Evolutionary conservation across 2,797 vertebrate species (phyloP).

Genomic region (Borostomias antarcticus): DNA sequence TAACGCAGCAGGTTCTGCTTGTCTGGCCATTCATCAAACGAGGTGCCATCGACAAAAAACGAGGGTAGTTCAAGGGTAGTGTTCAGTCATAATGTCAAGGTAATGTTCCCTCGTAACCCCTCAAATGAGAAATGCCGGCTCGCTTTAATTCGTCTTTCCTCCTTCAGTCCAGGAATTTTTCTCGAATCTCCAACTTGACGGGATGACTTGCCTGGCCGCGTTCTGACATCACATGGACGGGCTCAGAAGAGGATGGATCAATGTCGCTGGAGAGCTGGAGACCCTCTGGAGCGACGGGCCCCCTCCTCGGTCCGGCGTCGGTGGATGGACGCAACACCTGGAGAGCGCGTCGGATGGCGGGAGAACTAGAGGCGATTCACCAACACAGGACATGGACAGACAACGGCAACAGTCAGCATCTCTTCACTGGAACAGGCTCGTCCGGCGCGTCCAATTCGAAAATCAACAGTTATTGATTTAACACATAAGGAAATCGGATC

Average conservation of each 20-base stretch:
- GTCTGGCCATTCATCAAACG: slow-evolving; percentile 15
- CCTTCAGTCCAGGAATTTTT: slow-evolving; percentile 8
- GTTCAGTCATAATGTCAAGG: neutral
- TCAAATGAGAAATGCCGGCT: neutral
- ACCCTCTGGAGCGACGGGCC: slow-evolving; percentile 24
- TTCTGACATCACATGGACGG: slow-evolving; percentile 19
- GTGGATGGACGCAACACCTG: slow-evolving; percentile 55
- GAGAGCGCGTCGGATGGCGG: slow-evolving; percentile 17
- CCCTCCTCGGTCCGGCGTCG: slow-evolving; percentile 35
- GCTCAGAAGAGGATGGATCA: slow-evolving; percentile 20
- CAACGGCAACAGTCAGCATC: slow-evolving; percentile 4
- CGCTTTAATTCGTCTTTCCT: neutral
- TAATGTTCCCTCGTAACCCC: neutral
- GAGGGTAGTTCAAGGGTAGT: slow-evolving; percentile 2
- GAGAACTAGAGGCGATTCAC: slow-evolving; percentile 7
- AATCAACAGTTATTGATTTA: slow-evolving; percentile 7
- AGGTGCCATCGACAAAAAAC: neutral
- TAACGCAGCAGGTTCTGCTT: slow-evolving; percentile 39
- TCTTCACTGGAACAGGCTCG: slow-evolving; percentile 2
- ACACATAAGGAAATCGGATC: neutral
- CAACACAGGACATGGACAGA: slow-evolving; percentile 17
- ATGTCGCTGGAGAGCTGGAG: slow-evolving; percentile 36
- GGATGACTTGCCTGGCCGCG: slow-evolving; percentile 14
- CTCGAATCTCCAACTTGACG: slow-evolving; percentile 47
- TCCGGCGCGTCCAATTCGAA: slow-evolving; percentile 4